Percentiles rank a stretch among this genome's conserved stretches.
These are phyloP conservation scores for Nasonia vitripennis DNA, from an alignment of 1,140 invertebrate genomes.

Conservation along the genomic window DNA sequence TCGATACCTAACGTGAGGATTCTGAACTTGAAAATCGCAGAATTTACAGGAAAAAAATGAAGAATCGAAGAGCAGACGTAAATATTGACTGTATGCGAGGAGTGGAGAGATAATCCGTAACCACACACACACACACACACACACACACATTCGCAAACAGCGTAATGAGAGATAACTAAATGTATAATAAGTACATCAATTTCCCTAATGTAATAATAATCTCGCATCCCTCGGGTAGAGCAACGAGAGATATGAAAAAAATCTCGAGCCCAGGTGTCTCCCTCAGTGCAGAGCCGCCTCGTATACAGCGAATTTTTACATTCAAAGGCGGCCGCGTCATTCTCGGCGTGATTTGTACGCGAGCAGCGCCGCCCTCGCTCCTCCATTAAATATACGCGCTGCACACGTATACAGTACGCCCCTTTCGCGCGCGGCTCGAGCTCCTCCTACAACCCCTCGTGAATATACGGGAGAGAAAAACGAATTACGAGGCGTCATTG, in stretches of 20 bases:
- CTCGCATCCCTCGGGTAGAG: neutral
- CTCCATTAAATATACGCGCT: constrained; percentile 9
- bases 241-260: neutral
- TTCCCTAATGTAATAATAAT: neutral
- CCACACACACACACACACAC: no score
- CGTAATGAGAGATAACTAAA: constrained; percentile 3
- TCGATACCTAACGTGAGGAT: no score
- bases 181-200: neutral
- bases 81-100: neutral
- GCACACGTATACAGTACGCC: constrained; percentile 59
- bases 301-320: neutral
- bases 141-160: neutral
- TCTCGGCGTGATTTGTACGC: constrained; percentile 72
- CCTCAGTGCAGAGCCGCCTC: no score
- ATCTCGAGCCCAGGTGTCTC: neutral
- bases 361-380: constrained; percentile 66
- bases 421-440: constrained; percentile 57
- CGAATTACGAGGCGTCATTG: constrained; percentile 34
- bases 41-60: neutral
- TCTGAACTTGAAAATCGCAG: no score
- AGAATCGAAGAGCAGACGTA: neutral
- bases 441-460: neutral
- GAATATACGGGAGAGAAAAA: constrained; percentile 8
- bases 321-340: constrained; percentile 66
- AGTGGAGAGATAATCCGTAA: neutral